phyloP scores from a whole-genome alignment of 2,113 vertebrate genomes.

The Neotoma lepida region DNA sequence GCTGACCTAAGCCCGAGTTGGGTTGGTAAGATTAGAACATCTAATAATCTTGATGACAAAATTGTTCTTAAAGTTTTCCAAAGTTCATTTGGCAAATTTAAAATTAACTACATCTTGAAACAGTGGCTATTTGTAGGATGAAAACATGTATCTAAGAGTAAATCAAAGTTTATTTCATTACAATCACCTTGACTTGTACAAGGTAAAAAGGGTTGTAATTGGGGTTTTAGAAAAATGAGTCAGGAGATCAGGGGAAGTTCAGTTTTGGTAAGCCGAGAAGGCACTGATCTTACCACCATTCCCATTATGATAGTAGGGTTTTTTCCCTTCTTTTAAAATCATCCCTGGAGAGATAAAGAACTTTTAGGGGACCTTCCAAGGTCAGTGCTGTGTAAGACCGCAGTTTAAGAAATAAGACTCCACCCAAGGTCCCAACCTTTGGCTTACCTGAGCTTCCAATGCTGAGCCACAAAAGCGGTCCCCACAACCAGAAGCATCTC shows the following conservation, averaged over 20 bases:
- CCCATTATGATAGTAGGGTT: constrained; percentile 16
- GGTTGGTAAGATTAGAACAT: background rate
- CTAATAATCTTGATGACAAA: background rate
- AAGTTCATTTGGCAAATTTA: background rate
- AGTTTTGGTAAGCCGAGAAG: constrained; percentile 1
- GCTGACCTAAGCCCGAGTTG: background rate
- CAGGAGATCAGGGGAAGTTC: constrained; percentile 48
- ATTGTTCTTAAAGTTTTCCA: background rate
- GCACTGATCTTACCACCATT: constrained; percentile 2
- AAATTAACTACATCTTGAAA: constrained; percentile 20
- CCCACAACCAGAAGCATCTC: constrained; percentile 53
- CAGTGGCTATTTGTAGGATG: background rate
- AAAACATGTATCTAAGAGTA: constrained; percentile 43
- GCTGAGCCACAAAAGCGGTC: constrained; percentile 53
- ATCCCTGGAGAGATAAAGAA: constrained; percentile 38
- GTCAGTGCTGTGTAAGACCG: constrained; percentile 28
- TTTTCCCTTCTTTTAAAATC: constrained; percentile 54
- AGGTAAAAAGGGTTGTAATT: background rate
- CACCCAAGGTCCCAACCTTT: background rate
- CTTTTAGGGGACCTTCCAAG: constrained; percentile 70
- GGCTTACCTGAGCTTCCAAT: constrained; percentile 67
- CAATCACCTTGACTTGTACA: background rate
- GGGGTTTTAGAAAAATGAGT: constrained; percentile 57
- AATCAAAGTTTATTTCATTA: constrained; percentile 8
- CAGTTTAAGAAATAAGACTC: constrained; percentile 17